Evolutionary conservation across 2,113 vertebrate genomes (phyloP).

Genomic region (Spizaetus ornatus): DNA sequence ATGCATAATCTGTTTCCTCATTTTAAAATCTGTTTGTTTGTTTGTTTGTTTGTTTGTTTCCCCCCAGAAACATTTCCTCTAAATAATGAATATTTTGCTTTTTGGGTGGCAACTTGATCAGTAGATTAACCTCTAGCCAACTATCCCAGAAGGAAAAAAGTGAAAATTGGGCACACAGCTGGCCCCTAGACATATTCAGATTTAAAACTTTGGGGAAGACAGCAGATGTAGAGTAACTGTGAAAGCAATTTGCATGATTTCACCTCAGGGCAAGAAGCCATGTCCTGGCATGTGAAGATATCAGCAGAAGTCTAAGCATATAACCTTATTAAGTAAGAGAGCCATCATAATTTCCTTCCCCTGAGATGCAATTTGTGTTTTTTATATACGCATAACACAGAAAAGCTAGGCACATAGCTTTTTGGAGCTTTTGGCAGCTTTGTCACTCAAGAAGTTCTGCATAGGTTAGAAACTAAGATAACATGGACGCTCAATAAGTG

Average conservation of each 20-base stretch:
- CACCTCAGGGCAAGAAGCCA: neutral
- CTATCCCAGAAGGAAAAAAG: neutral
- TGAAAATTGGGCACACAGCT: neutral
- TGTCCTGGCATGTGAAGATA: neutral
- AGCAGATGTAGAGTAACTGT: neutral
- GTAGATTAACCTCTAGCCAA: neutral
- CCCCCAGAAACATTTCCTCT: neutral
- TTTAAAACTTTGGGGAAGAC: neutral
- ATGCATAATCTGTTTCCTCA: neutral
- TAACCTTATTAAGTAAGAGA: neutral
- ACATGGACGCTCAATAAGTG: neutral
- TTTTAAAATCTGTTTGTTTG: neutral
- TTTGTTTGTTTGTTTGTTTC: too few species aligned
- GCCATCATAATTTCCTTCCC: neutral
- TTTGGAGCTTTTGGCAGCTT: neutral
- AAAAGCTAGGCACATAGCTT: neutral
- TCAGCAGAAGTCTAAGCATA: neutral
- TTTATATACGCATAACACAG: neutral
- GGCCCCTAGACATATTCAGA: neutral
- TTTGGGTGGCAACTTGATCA: neutral
- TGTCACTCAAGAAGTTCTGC: neutral
- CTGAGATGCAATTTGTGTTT: neutral
- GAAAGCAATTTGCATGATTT: neutral
- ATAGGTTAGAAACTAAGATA: neutral
- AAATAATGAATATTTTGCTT: neutral